Evolutionary conservation across 1,140 invertebrate genomes (phyloP).

Genomic region (Hyposmocoma kahamanoa): DNA sequence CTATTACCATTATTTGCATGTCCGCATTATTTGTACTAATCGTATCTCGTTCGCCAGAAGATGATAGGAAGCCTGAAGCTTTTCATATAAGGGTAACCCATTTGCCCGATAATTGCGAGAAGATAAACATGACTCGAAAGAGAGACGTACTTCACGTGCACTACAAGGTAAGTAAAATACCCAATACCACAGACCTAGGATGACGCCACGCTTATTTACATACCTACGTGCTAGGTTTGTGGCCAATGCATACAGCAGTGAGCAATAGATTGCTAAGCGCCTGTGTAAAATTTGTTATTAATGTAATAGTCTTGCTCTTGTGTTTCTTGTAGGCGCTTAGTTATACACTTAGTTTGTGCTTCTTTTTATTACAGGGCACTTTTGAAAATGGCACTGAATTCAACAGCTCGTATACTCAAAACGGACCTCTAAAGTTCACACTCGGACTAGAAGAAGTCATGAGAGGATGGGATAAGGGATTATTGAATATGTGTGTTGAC

Average conservation of each 20-base stretch:
- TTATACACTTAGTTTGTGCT: background rate
- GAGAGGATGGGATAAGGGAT: conserved; percentile 90
- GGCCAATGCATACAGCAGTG: no score
- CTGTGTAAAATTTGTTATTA: background rate
- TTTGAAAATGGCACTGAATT: conserved; percentile 90
- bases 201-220: conserved; percentile 12
- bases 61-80: conserved; percentile 50
- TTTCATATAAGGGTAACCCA: no score
- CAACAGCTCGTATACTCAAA: conserved; percentile 84
- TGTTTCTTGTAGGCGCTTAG: background rate
- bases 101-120: conserved; percentile 83
- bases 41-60: conserved; percentile 27
- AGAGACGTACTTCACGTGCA: conserved; percentile 89
- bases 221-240: no score
- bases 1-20: background rate
- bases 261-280: no score
- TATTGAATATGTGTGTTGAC: conserved; percentile 90
- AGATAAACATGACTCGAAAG: conserved; percentile 85
- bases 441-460: conserved; percentile 88
- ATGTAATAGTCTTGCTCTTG: background rate
- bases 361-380: conserved; percentile 80
- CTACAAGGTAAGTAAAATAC: conserved; percentile 80
- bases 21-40: background rate
- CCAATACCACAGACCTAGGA: no score
- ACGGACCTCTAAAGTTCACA: conserved; percentile 85